Conservation (phyloP, 92 coral and sea anemone species). For the Parazoanthus atlanticus region DNA sequence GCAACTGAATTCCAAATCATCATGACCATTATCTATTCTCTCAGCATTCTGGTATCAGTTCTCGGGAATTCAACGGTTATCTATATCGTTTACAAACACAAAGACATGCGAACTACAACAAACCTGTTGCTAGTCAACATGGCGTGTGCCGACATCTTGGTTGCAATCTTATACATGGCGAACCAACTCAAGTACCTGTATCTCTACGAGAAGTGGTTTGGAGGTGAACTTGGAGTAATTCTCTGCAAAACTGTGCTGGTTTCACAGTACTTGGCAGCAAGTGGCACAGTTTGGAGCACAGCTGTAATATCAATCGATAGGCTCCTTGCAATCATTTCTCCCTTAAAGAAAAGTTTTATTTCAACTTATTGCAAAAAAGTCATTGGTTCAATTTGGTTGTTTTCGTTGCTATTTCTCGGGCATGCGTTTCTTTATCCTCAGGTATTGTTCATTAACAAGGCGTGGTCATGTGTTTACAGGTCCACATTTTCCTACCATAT, state of each 20-base stretch:
- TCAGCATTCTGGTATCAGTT: neutral
- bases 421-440: neutral
- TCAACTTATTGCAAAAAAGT: neutral
- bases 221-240: neutral
- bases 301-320: slow-evolving; percentile 16
- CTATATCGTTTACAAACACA: neutral
- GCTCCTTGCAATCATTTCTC: slow-evolving; percentile 2
- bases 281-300: slow-evolving; percentile 7
- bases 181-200: neutral
- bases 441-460: neutral
- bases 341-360: neutral
- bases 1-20: neutral
- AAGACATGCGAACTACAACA: slow-evolving; percentile 8
- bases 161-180: neutral
- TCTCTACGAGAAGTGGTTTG: slow-evolving; percentile 10
- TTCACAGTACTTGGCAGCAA: neutral
- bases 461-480: neutral
- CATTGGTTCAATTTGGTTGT: neutral
- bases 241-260: neutral
- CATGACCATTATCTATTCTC: neutral
- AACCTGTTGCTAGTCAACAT: slow-evolving; percentile 10
- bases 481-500: neutral
- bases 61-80: slow-evolving; percentile 10
- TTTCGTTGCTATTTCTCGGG: neutral
- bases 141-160: slow-evolving; percentile 14